Evolutionary conservation across 2,113 vertebrate genomes (phyloP).

Genomic region (Ifrita kowaldi): DNA sequence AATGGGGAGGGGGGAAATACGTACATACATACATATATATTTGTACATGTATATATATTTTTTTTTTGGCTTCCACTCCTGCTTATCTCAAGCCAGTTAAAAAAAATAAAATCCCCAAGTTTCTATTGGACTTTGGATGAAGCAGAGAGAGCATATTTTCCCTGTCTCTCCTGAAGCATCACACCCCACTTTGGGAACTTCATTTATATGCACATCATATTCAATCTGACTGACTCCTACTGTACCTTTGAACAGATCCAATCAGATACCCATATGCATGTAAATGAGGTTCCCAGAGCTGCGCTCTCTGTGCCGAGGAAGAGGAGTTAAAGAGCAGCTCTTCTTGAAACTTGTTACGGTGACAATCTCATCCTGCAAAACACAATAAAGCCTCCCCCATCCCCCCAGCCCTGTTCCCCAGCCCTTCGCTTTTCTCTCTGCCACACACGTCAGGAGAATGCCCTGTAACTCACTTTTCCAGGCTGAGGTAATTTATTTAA

Average conservation of each 20-base stretch:
- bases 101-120: slow-evolving; percentile 61
- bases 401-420: neutral
- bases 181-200: slow-evolving; percentile 73
- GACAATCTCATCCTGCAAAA: slow-evolving; percentile 69
- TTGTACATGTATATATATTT: neutral
- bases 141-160: slow-evolving; percentile 69
- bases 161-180: slow-evolving; percentile 69
- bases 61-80: slow-evolving; percentile 55
- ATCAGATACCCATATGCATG: slow-evolving; percentile 77
- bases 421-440: slow-evolving; percentile 22
- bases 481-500: slow-evolving; percentile 78
- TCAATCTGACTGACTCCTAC: slow-evolving; percentile 78
- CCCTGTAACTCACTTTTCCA: slow-evolving; percentile 71
- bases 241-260: slow-evolving; percentile 80
- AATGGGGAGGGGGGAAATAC: neutral
- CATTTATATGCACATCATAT: slow-evolving; percentile 78
- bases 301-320: slow-evolving; percentile 48
- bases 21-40: neutral
- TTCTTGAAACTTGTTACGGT: slow-evolving; percentile 72
- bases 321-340: slow-evolving; percentile 74
- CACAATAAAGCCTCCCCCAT: slow-evolving; percentile 53
- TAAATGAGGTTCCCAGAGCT: slow-evolving; percentile 74
- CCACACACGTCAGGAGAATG: slow-evolving; percentile 53
- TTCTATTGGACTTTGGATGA: slow-evolving; percentile 72
- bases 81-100: slow-evolving; percentile 60